phyloP scores from a whole-genome alignment of 2,113 vertebrate genomes.

The Cygnus atratus region DNA sequence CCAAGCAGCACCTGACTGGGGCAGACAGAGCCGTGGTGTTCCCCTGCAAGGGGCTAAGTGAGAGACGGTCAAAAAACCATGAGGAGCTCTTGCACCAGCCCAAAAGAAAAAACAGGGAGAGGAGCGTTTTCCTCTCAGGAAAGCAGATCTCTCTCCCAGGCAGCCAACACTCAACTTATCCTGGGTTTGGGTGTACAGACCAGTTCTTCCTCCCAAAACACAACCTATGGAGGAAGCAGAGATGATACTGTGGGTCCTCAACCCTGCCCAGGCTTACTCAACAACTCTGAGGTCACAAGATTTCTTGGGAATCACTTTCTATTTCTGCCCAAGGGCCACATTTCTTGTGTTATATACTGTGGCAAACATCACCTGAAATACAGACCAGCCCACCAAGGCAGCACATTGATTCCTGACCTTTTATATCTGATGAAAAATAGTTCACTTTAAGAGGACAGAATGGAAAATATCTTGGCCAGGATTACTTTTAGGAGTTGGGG shows the following conservation, averaged over 20 bases:
- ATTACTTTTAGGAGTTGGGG: neutral
- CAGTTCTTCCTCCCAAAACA: neutral
- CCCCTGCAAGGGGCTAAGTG: neutral
- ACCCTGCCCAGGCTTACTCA: neutral
- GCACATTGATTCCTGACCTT: neutral
- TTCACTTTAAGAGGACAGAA: neutral
- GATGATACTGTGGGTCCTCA: neutral
- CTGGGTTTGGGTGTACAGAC: neutral
- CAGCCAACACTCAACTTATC: neutral
- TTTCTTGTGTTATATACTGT: neutral
- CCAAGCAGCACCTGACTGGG: rapidly evolving
- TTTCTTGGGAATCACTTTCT: constrained; percentile 6
- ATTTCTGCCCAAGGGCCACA: neutral
- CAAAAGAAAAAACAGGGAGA: neutral
- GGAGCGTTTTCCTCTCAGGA: neutral
- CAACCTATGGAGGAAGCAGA: neutral
- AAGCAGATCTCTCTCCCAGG: neutral
- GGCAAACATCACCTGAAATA: neutral
- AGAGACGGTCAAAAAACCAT: neutral
- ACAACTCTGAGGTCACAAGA: neutral
- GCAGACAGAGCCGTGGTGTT: neutral
- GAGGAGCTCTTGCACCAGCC: neutral
- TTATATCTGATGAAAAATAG: neutral
- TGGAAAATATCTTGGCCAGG: neutral
- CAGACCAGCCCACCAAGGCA: neutral